Evolutionary conservation across 2,888 invertebrate genomes (phyloP).

Genomic region (Lasioglossum calceatum): DNA sequence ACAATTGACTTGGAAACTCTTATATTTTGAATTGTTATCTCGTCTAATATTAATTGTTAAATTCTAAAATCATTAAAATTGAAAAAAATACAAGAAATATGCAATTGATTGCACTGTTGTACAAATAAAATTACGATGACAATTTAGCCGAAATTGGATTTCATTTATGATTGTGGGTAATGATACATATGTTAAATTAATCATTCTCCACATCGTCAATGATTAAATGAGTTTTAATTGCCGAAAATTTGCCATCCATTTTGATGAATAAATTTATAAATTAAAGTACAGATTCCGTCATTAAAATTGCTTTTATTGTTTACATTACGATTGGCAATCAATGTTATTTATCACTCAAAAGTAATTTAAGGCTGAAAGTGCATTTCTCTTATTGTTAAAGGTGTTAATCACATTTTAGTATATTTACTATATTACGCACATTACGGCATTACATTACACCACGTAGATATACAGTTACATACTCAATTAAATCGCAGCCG

Average conservation of each 20-base stretch:
- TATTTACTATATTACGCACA: too few species aligned
- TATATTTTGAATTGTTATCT: neutral
- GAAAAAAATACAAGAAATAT: too few species aligned
- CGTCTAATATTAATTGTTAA: neutral
- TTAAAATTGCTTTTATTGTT: neutral
- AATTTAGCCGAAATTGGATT: too few species aligned
- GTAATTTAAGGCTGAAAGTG: too few species aligned
- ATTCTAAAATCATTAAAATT: too few species aligned
- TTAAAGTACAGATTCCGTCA: neutral
- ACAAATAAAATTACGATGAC: too few species aligned
- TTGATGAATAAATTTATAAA: neutral
- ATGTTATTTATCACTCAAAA: neutral
- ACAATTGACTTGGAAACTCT: neutral
- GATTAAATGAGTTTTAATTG: neutral
- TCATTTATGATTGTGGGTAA: neutral
- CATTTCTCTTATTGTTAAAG: too few species aligned
- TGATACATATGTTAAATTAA: neutral
- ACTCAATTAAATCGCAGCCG: neutral
- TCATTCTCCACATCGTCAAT: neutral
- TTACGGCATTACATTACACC: too few species aligned
- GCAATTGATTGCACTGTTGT: too few species aligned
- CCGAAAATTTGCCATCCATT: neutral
- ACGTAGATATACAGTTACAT: neutral
- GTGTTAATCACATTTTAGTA: too few species aligned
- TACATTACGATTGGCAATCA: neutral